Evolutionary conservation across 2,113 vertebrate genomes (phyloP).

Genomic region (Gopherus evgoodei): DNA sequence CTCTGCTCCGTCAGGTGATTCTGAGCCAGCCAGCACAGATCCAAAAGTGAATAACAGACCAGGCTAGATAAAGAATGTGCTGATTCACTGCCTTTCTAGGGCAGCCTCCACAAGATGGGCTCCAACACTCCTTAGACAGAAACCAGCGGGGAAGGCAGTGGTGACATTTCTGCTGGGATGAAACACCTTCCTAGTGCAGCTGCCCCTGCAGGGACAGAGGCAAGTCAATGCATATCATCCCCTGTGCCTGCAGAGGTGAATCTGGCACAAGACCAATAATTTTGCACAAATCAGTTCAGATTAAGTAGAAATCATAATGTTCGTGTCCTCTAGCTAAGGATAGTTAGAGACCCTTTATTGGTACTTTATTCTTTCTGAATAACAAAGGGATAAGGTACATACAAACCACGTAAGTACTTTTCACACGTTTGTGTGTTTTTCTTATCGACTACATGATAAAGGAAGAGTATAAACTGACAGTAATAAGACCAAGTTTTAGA

Average conservation of each 20-base stretch:
- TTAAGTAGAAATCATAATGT: neutral
- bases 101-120: neutral
- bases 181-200: neutral
- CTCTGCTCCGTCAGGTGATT: neutral
- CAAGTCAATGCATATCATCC: neutral
- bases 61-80: neutral
- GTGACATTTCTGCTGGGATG: neutral
- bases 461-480: neutral
- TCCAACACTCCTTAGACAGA: neutral
- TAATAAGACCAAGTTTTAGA: conserved; percentile 4
- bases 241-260: neutral
- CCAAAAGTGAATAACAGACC: neutral
- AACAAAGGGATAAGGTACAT: neutral
- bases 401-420: neutral
- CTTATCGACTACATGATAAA: conserved; percentile 1
- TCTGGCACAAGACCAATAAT: neutral
- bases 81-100: neutral
- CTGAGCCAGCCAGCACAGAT: neutral
- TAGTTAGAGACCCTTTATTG: neutral
- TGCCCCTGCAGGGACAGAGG: neutral
- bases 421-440: neutral
- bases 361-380: neutral
- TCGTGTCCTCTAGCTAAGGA: neutral
- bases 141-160: neutral
- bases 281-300: neutral